These are phyloP conservation scores for Leucoptera coffeella DNA, from an alignment of 2,888 invertebrate genomes.

Conservation along the genomic window DNA sequence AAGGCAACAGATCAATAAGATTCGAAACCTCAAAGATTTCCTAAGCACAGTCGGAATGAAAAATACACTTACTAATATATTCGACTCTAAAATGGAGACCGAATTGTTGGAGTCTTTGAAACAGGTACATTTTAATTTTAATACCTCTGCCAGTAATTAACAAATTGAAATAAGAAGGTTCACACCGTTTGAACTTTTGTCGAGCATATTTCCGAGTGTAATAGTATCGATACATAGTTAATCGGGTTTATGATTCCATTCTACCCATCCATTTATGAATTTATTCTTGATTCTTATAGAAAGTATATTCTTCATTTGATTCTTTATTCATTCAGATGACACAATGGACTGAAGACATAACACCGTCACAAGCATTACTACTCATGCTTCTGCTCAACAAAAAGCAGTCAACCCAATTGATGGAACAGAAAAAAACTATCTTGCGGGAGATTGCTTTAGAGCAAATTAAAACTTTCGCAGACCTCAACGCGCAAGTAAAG, in stretches of 20 bases:
- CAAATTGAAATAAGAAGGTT: too few species aligned
- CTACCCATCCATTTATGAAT: background rate
- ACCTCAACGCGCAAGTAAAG: too few species aligned
- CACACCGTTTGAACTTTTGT: too few species aligned
- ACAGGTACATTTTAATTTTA: conserved; percentile 15
- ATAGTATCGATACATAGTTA: too few species aligned
- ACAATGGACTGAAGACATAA: conserved; percentile 27
- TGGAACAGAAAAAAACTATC: too few species aligned
- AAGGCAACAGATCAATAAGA: too few species aligned
- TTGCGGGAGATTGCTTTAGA: too few species aligned
- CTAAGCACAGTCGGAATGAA: conserved; percentile 22
- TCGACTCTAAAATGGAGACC: conserved; percentile 16
- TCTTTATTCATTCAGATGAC: conserved; percentile 35
- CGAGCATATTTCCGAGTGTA: too few species aligned
- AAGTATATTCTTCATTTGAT: conserved; percentile 5
- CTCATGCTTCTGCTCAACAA: conserved; percentile 27
- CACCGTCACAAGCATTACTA: conserved; percentile 25
- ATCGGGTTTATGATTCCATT: too few species aligned
- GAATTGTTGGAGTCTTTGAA: conserved; percentile 19
- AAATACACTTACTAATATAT: conserved; percentile 16
- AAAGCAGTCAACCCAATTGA: conserved; percentile 28
- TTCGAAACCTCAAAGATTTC: conserved; percentile 28
- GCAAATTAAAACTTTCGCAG: too few species aligned
- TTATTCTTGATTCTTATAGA: background rate
- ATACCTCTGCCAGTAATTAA: too few species aligned